Base-by-base conservation (phyloP, 2,888 invertebrate genomes). In the Tetragonula carbonaria region DNA sequence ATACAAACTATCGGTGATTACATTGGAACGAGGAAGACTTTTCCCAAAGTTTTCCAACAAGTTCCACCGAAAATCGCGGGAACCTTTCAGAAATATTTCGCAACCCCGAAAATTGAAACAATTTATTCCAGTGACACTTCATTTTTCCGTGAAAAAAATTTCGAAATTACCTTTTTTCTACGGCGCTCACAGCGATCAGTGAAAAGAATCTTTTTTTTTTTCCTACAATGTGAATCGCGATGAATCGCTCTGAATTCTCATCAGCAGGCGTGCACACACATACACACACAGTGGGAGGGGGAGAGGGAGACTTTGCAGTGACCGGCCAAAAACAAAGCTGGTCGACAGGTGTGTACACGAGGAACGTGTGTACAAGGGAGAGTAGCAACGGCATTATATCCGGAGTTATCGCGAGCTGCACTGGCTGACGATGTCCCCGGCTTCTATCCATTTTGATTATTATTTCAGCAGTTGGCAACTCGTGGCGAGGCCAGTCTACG, bases 391-490 rank as follows among this genome's bases (percentile, higher is more conserved):
- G 57, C 2, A 14, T n/a, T 13, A 59, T 59, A 59, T n/a, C 23
- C 5, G 2, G 57, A 5, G 14, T n/a, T 59, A 23, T n/a, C n/a
- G 57, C 57, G n/a, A 13, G 57, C 14, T 59, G 23, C 57, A 59
- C 23, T 59, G n/a, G n/a, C n/a, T 59, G 57, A 59, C n/a, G n/a
- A 59, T 59, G n/a, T 59, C 66, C 18, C 67, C 18, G 23, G 57
- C 21, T 57, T 68, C 67, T 59, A 67, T 75, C 28, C 75, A 50
- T 75, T 75, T 50, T 23, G 75, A 75, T 75, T 75, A 74, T 65
- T 66, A 74, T 65, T 74, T 53, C 62, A 67, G 55, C 67, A 59
- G 75, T 57, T 28, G 1, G 62, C 21, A 67, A 72, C 45, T 45
- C 71, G 28, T 28, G 53, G 62, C 63, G 53, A 66, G 13, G 3